phyloP scores from a whole-genome alignment of 2,888 invertebrate species.

The Nomada hirtipes region DNA sequence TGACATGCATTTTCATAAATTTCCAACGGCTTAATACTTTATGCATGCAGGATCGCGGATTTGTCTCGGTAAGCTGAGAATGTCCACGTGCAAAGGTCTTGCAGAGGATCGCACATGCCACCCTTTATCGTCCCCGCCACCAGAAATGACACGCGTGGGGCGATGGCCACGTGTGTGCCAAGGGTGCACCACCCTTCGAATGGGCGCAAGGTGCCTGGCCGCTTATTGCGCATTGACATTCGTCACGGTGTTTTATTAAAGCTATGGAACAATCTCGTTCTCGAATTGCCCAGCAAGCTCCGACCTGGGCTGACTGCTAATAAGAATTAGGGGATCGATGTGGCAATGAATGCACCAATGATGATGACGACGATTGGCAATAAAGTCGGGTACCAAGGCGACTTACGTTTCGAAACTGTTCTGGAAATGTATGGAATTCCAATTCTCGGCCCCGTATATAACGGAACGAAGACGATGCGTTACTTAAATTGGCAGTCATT shows the following conservation, averaged over 20 bases:
- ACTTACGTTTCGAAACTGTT: no score
- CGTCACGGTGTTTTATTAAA: slow-evolving; percentile 70
- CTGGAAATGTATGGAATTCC: no score
- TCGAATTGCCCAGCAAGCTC: slow-evolving; percentile 54
- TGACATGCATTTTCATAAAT: slow-evolving; percentile 83
- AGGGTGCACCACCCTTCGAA: slow-evolving; percentile 71
- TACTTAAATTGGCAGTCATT: no score
- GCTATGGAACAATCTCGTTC: slow-evolving; percentile 36
- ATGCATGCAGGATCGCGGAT: slow-evolving; percentile 84
- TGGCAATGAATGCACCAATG: background rate
- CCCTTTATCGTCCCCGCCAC: slow-evolving; percentile 66
- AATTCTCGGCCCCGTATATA: no score
- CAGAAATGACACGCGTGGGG: slow-evolving; percentile 79
- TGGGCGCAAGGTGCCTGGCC: slow-evolving; percentile 77
- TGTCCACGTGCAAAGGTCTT: slow-evolving; percentile 81
- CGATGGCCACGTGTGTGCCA: slow-evolving; percentile 75
- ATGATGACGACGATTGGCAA: background rate
- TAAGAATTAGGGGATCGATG: background rate
- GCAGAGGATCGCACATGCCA: slow-evolving; percentile 63
- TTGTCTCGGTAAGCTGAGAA: slow-evolving; percentile 84
- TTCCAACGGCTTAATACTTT: slow-evolving; percentile 82
- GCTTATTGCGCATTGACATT: slow-evolving; percentile 65
- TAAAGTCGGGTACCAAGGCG: no score
- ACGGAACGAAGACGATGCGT: no score
- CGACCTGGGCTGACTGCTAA: background rate